Percentiles rank a stretch among this genome's conserved stretches.
These are phyloP conservation scores for Azorinus chamasolen DNA, from an alignment of 2,888 invertebrate genomes.

Conservation along the genomic window DNA sequence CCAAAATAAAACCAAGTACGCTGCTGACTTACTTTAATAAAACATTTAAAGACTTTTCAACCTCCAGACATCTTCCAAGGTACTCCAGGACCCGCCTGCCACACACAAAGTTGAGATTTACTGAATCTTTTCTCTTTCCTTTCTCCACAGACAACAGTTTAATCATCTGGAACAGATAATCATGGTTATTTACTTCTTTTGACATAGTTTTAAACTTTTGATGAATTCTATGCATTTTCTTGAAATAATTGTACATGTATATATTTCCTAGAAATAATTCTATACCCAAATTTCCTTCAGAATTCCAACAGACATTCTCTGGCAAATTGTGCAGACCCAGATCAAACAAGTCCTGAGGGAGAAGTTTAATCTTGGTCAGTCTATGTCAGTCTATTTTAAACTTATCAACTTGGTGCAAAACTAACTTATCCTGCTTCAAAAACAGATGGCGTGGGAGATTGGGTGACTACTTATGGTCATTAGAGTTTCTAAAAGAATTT, in stretches of 20 bases:
- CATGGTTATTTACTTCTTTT: neutral
- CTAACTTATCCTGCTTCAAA: too few species aligned
- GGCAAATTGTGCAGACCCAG: too few species aligned
- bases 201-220: neutral
- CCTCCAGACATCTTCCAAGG: slow-evolving; percentile 89
- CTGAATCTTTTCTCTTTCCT: slow-evolving; percentile 91
- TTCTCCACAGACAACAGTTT: slow-evolving; percentile 91
- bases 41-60: slow-evolving; percentile 90
- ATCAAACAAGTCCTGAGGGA: too few species aligned
- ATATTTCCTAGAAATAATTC: neutral
- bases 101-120: slow-evolving; percentile 89
- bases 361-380: too few species aligned
- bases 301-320: too few species aligned
- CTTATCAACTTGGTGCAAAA: too few species aligned
- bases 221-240: neutral
- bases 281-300: neutral
- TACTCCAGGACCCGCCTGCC: slow-evolving; percentile 91
- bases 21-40: slow-evolving; percentile 92
- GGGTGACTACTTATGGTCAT: too few species aligned
- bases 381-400: too few species aligned
- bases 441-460: too few species aligned
- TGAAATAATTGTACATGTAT: slow-evolving; percentile 1
- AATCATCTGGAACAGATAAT: slow-evolving; percentile 83
- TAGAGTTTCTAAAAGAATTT: too few species aligned
- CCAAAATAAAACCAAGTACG: too few species aligned